phyloP scores from a whole-genome alignment of 2,113 vertebrate genomes.

The Petrocephalus zakoni region DNA sequence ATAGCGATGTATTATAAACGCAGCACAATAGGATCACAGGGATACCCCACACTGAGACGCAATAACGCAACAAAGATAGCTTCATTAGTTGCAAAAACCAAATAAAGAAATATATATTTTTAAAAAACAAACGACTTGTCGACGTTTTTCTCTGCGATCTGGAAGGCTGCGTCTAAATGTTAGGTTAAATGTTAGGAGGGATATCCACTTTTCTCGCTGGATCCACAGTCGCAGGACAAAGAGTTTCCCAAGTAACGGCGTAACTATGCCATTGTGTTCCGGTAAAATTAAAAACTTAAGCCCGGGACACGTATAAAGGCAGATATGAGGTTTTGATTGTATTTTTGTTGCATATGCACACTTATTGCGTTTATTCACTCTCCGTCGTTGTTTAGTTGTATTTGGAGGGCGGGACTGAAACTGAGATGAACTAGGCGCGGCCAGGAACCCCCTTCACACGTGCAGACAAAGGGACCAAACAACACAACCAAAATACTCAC shows the following conservation, averaged over 20 bases:
- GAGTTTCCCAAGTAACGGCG: conserved; percentile 18
- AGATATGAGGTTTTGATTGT: not conserved
- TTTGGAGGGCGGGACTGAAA: conserved; percentile 67
- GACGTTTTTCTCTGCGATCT: not conserved
- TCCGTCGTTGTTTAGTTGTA: conserved; percentile 53
- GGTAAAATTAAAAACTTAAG: conserved; percentile 24
- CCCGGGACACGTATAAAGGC: not conserved
- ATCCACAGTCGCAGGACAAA: not conserved
- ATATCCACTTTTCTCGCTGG: not conserved
- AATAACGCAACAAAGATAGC: not conserved
- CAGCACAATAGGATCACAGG: not conserved
- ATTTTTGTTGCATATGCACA: not conserved
- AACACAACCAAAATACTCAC: conserved; percentile 63
- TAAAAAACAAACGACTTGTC: not conserved
- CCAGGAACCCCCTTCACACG: conserved; percentile 60
- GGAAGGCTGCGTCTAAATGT: not conserved
- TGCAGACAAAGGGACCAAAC: conserved; percentile 69
- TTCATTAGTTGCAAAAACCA: not conserved
- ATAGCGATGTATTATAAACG: not conserved
- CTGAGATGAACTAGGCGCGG: conserved; percentile 70
- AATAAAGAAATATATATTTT: not conserved
- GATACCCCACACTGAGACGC: not conserved
- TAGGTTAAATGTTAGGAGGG: not conserved
- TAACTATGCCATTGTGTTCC: conserved; percentile 7
- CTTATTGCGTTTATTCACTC: conserved; percentile 2